Evolutionary conservation across 2,888 invertebrate genomes (phyloP), one percentile per base, ranked within the genome.

Genomic region (Monopis laevigella): DNA sequence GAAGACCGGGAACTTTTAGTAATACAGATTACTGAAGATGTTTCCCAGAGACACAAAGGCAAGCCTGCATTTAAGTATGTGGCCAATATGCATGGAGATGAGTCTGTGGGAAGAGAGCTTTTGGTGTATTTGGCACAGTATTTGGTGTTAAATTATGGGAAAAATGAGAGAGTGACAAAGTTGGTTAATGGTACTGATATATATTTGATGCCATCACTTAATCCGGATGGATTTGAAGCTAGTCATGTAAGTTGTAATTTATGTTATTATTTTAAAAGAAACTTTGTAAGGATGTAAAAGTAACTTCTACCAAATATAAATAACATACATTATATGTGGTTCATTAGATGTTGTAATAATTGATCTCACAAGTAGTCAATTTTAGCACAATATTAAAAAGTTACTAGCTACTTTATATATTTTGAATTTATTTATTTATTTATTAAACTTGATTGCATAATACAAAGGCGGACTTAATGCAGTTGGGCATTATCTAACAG

Each of bases 41-140:
- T 89, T 12, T 53, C 58, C 10, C 48, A 53, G 3, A 45, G 49
- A 56, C 77, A 84, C 66, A 65, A 86, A 59, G 75, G 85, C 11
- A 88, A 92, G 52, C 97, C 97, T 0, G 93, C 95, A 83, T 90
- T 97, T 51, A 97, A 97, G 62, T 93, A 91, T 75, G 91, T 97
- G 44, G 96, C 91, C 8, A 97, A 97, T 59, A 97, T 98, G 96
- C 96, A 98, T 62, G 97, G 97, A 2, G 96, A 97, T 60, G 97
- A 97, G 69, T 85, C 92, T 1, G 84, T 97, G 14, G 97, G 96
- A 0, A 80, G 96, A 28, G 88, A 96, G 63, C 63, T 96, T 48
- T 75, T 94, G 51, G 77, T 98, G 39, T 90, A 88, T 61, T 77
- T 99, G 56, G 89, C 93, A 0, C 86, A 93, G 52, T 90, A 96